Percentiles rank a stretch among this genome's conserved stretches.
Evolutionary conservation across 2,888 invertebrate species (phyloP).

Genomic region (Pristionchus maxplancki): DNA sequence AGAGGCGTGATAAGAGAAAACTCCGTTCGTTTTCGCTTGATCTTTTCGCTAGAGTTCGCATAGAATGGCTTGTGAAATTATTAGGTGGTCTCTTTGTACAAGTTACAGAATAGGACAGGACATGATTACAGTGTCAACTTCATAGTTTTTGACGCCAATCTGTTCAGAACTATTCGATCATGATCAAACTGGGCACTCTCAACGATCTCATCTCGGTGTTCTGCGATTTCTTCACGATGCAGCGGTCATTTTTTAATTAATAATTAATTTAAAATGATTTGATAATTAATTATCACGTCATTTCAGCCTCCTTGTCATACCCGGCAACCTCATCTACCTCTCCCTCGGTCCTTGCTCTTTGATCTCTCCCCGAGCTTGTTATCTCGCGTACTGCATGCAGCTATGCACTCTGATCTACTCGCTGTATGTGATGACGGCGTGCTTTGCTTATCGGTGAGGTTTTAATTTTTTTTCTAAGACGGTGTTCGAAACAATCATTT

Average conservation of each 20-base stretch:
- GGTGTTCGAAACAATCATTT: neutral
- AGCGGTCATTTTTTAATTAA: too few species aligned
- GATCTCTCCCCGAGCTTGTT: neutral
- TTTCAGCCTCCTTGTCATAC: neutral
- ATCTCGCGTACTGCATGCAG: neutral
- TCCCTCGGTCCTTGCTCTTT: neutral
- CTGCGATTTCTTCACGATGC: constrained; percentile 22
- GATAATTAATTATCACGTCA: neutral
- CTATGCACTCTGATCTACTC: neutral
- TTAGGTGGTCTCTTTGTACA: too few species aligned
- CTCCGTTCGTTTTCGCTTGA: too few species aligned
- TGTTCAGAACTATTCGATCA: neutral
- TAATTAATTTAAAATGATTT: too few species aligned
- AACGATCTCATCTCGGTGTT: neutral
- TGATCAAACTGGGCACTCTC: neutral
- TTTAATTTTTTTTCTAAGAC: neutral
- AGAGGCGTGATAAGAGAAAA: too few species aligned
- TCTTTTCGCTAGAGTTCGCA: too few species aligned
- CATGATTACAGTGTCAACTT: too few species aligned
- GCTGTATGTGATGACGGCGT: neutral
- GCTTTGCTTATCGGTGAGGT: neutral
- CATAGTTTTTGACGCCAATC: too few species aligned
- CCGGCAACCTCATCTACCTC: neutral
- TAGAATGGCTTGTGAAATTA: too few species aligned
- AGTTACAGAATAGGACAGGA: too few species aligned